These are phyloP conservation scores for Monopis laevigella DNA, from an alignment of 2,888 invertebrate species.

Conservation along the genomic window DNA sequence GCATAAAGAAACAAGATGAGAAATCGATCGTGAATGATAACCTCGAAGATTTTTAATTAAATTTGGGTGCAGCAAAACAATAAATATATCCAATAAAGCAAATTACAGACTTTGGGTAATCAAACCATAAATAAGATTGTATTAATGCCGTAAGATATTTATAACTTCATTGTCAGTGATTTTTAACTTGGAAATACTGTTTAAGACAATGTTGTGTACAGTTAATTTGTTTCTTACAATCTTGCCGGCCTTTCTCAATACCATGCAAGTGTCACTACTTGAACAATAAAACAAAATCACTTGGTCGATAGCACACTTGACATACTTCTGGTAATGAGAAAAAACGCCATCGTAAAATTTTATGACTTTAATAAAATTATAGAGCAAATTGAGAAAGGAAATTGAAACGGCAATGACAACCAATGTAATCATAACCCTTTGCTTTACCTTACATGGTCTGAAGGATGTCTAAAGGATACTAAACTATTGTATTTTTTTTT, in stretches of 20 bases:
- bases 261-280: constrained; percentile 26
- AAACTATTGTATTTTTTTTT: no score
- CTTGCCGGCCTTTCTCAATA: constrained; percentile 40
- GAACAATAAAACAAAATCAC: constrained; percentile 45
- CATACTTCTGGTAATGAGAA: constrained; percentile 30
- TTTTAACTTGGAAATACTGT: neutral
- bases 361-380: constrained; percentile 7
- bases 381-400: constrained; percentile 6
- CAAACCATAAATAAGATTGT: constrained; percentile 1
- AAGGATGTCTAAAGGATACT: no score
- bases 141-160: constrained; percentile 6
- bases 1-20: no score
- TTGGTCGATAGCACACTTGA: constrained; percentile 40
- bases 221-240: constrained; percentile 24
- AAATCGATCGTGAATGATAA: no score
- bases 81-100: constrained; percentile 3
- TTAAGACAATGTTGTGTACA: neutral
- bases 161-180: neutral
- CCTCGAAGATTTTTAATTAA: no score
- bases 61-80: no score
- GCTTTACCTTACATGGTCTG: no score
- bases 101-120: constrained; percentile 2
- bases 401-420: constrained; percentile 4
- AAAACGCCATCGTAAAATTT: constrained; percentile 7
- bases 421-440: no score